Evolutionary conservation across 2,113 vertebrate genomes (phyloP), one percentile per base, ranked within the genome.

Genomic region (Connochaetes taurinus): DNA sequence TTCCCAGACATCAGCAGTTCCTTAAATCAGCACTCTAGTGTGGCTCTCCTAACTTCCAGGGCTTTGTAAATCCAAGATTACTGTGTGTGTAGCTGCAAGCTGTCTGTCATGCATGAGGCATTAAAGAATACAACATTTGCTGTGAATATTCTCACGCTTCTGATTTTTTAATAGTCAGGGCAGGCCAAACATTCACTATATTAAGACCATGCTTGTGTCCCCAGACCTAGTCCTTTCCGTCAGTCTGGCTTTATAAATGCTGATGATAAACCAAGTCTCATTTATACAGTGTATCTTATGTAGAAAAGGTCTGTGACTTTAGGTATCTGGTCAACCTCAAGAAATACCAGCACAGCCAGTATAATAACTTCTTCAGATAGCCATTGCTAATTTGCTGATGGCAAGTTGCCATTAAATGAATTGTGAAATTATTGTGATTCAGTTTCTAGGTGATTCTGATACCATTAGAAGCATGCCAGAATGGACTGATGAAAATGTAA

Each of bases 391-490:
- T 64, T 29, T 90, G 29, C 17, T 86, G 43, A 33, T 50, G 91
- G 6, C 9, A 2, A 43, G 31, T 31, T 96, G 74, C 5, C 53
- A 78, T 74, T 96, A 78, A 82, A 47, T 90, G 31, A 94, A 88
- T 88, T 95, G 60, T 94, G 86, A 84, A 87, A 0, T 33, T 0
- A 9, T 5, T 86, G 86, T 97, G 94, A 98, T 98, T 94, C 97
- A 33, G 97, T 64, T 97, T 98, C 96, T 98, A 99, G 99, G 99
- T 89, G 99, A 99, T 98, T 99, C 99, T 98, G 99, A 99, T 98
- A 99, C 99, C 99, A 99, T 99, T 97, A 99, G 99, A 98, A 99
- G 99, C 98, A 99, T 99, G 99, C 99, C 99, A 97, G 99, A 99
- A 97, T 99, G 99, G 99, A 99, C 99, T 98, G 99, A 98, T 96